phyloP scores from a whole-genome alignment of 1,140 invertebrate genomes.

The Agrilus planipennis region DNA sequence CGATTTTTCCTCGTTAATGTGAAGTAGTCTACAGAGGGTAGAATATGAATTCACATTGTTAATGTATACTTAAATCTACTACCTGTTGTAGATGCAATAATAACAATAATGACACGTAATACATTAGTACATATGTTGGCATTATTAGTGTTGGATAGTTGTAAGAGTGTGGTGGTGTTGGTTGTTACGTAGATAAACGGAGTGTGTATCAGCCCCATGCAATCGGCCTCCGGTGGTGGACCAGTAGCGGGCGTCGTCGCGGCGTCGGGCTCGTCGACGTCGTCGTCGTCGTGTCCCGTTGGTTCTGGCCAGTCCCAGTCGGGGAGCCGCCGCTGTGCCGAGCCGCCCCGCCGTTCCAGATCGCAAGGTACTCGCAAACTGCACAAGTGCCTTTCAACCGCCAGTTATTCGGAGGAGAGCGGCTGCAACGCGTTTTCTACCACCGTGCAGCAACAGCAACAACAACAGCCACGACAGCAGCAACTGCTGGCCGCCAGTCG shows the following conservation, averaged over 20 bases:
- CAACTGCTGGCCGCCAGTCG: conserved; percentile 61
- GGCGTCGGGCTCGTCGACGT: conserved; percentile 27
- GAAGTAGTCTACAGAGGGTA: no score
- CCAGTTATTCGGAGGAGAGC: conserved; percentile 57
- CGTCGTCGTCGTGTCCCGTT: conserved; percentile 21
- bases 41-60: no score
- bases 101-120: no score
- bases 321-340: conserved; percentile 24
- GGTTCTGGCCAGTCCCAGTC: conserved; percentile 7
- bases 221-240: no score
- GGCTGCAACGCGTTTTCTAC: conserved; percentile 24
- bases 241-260: conserved; percentile 25
- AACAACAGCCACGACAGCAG: conserved; percentile 26
- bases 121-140: no score
- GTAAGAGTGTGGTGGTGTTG: no score
- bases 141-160: no score
- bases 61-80: no score
- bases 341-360: conserved; percentile 52
- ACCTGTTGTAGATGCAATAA: no score
- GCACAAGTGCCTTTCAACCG: conserved; percentile 74
- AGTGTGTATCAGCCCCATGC: conserved; percentile 31
- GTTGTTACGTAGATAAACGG: conserved; percentile 35
- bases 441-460: conserved; percentile 28
- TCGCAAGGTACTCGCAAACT: conserved; percentile 84
- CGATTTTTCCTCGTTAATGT: no score